These are phyloP conservation scores for Dallia pectoralis DNA, from an alignment of 2,797 vertebrate species.

Conservation along the genomic window DNA sequence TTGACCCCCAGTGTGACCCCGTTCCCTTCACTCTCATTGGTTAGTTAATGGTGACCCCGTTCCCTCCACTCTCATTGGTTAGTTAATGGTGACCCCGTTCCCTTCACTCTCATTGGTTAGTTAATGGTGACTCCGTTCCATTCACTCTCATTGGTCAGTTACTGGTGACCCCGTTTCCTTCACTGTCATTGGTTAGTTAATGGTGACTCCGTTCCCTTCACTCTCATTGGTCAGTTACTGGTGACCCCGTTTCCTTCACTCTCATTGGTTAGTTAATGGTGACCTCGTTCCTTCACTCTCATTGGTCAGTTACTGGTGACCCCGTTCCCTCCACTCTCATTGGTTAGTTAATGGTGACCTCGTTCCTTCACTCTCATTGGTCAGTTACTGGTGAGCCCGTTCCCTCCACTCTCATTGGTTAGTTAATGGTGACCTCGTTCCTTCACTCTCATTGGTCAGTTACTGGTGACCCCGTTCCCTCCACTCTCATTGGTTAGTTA, in stretches of 20 bases:
- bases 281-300: conserved; percentile 39
- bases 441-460: conserved; percentile 41
- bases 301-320: conserved; percentile 39
- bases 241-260: conserved; percentile 33
- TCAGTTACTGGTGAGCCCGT: conserved; percentile 38
- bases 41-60: conserved; percentile 38
- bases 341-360: conserved; percentile 41
- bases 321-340: conserved; percentile 34
- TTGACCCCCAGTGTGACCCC: conserved; percentile 31
- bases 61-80: conserved; percentile 37
- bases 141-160: conserved; percentile 44
- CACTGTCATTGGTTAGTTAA: conserved; percentile 43
- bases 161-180: conserved; percentile 22
- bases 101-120: conserved; percentile 39
- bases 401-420: conserved; percentile 37
- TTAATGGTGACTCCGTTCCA: conserved; percentile 35
- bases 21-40: conserved; percentile 38
- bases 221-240: too few species aligned
- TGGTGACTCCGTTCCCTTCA: too few species aligned
- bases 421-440: conserved; percentile 36
- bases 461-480: conserved; percentile 30
- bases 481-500: conserved; percentile 43
- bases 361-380: conserved; percentile 39
- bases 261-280: conserved; percentile 40
- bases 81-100: conserved; percentile 38